Percentiles rank a stretch among this genome's conserved stretches.
Conservation (phyloP, 2,113 vertebrate genomes). For the Nipponia nippon region DNA sequence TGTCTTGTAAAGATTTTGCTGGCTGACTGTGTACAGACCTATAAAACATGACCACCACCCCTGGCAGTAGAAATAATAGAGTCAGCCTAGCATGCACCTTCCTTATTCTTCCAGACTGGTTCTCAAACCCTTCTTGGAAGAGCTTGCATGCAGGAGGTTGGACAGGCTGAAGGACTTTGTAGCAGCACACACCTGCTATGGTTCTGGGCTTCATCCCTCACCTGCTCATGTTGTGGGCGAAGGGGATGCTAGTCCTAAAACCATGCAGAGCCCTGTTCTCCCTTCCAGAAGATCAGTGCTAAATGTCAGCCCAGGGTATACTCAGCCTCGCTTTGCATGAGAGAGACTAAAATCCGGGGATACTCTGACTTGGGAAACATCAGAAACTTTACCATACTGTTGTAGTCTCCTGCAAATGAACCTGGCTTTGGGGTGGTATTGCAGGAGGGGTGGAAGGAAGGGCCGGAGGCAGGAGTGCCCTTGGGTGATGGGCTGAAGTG, state of each 20-base stretch:
- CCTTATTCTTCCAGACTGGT: neutral
- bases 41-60: neutral
- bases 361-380: neutral
- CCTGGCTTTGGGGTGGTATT: neutral
- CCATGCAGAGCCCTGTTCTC: neutral
- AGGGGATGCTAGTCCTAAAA: neutral
- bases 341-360: neutral
- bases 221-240: neutral
- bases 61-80: neutral
- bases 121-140: neutral
- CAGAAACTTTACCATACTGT: neutral
- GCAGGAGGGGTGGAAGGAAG: neutral
- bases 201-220: neutral
- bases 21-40: neutral
- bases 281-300: neutral
- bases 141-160: neutral
- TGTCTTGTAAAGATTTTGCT: neutral
- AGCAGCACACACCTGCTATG: accelerated
- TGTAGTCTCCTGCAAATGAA: neutral
- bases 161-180: neutral
- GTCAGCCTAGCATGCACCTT: neutral
- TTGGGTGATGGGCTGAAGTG: neutral
- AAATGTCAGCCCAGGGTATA: neutral
- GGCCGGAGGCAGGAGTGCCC: neutral
- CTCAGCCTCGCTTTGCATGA: neutral